phyloP scores from a whole-genome alignment of 2,888 invertebrate genomes.

The Protodeltote pygarga region DNA sequence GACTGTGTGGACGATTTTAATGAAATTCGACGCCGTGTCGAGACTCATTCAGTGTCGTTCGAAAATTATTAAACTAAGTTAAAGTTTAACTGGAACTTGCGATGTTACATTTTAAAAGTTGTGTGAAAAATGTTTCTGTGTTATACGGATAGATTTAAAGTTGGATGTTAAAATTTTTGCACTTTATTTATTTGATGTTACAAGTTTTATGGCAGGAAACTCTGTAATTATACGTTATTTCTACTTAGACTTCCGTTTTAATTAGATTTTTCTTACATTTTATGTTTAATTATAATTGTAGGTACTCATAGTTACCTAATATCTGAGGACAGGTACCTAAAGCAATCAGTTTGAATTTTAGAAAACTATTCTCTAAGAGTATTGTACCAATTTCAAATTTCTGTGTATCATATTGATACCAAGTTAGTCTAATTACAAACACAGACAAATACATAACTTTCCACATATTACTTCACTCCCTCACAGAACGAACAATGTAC shows the following conservation, averaged over 20 bases:
- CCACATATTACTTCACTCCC: no score
- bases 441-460: no score
- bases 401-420: no score
- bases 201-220: not conserved
- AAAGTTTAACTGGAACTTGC: conserved; percentile 37
- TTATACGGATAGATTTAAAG: conserved; percentile 31
- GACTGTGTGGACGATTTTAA: conserved; percentile 38
- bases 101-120: conserved; percentile 41
- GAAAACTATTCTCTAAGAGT: no score
- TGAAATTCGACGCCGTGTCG: conserved; percentile 38
- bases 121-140: conserved; percentile 37
- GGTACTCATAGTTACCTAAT: no score
- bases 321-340: no score
- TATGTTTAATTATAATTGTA: no score
- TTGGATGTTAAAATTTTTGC: conserved; percentile 15
- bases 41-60: conserved; percentile 39
- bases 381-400: no score
- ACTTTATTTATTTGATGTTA: conserved; percentile 18
- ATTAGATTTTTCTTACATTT: no score
- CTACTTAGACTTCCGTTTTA: not conserved
- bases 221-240: not conserved
- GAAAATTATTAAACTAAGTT: conserved; percentile 45
- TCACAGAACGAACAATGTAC: no score
- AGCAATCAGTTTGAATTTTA: no score
- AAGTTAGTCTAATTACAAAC: no score